Evolutionary conservation across 1,140 invertebrate genomes (phyloP), one percentile per base, ranked within the genome.

Genomic region (Pteromalus puparum): DNA sequence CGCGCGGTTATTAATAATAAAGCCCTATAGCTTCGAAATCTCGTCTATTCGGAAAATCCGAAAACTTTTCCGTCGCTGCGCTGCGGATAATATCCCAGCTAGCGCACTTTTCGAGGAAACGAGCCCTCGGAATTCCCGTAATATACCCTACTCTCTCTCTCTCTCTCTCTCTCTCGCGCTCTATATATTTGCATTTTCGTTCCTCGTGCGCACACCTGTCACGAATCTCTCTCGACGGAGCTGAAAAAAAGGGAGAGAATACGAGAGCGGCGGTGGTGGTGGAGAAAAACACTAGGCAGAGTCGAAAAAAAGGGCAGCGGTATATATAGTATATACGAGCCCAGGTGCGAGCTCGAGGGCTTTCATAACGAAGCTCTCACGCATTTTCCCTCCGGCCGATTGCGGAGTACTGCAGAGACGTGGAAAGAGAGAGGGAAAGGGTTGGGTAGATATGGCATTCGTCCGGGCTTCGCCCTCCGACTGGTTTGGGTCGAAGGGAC

Each of bases 401-500:
- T 61, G 53, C 18, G 34, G 26, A 3, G 18, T 28, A 72, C 30
- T 34, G 30, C 1, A 61, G 30, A 38, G 24, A 26, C 0, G 61
- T 18, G 61, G 26, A 28, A 28, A 30, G 67, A 15, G 76, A 26
- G 61, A 70, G 26, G 2, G 75, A 0, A 28, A 53, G 42, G 28
- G 74, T 28, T 15, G 1, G 4, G 42, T 15, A 76, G 48, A 82
- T 65, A 82, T 42, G 72, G 48, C 48, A 82, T 74, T 61, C 30
- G 26, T 21, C 46, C 24, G 74, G 18, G 77, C 28, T 42, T 70
- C 26, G 77, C 77, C 12, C 7, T 42, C 77, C 73, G 87, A 87
- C 87, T 87, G 87, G 88, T 90, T 89, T 86, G 88, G 87, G 85
- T 88, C 88, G 89, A 90, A 91, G 90, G 90, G 90, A 90, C 75